phyloP scores from a whole-genome alignment of 2,888 invertebrate genomes.

The Euzetes globulus region DNA sequence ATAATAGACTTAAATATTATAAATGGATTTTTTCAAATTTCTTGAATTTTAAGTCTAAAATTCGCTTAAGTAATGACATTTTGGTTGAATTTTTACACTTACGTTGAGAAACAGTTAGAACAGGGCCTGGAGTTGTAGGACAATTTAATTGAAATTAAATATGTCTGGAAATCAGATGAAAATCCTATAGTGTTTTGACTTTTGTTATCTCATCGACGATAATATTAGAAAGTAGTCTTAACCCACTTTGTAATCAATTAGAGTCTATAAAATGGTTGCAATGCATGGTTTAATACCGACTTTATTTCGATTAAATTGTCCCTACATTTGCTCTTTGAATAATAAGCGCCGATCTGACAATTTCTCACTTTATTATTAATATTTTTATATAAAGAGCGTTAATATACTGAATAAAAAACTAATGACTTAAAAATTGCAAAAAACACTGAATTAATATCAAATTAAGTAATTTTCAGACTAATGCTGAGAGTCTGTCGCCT shows the following conservation, averaged over 20 bases:
- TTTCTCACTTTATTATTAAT: no score
- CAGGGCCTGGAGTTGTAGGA: constrained; percentile 5
- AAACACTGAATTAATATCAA: background rate
- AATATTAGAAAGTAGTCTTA: background rate
- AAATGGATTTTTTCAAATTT: background rate
- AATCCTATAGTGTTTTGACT: background rate
- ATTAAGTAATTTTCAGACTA: background rate
- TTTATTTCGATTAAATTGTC: no score
- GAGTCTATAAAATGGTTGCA: background rate
- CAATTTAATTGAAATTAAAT: background rate
- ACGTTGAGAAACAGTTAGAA: no score
- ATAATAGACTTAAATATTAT: background rate
- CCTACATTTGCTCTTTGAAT: no score
- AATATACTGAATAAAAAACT: background rate
- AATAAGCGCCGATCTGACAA: no score
- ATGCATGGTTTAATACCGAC: background rate
- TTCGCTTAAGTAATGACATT: background rate
- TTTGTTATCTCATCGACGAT: background rate
- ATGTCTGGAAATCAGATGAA: background rate
- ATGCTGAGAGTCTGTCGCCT: background rate
- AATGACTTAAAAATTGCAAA: background rate
- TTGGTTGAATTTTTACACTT: background rate
- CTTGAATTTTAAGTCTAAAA: no score
- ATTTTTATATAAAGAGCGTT: background rate
- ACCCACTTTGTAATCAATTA: constrained; percentile 14